Base-by-base conservation (phyloP, 2,113 vertebrate genomes). In the Bambusicola thoracicus region DNA sequence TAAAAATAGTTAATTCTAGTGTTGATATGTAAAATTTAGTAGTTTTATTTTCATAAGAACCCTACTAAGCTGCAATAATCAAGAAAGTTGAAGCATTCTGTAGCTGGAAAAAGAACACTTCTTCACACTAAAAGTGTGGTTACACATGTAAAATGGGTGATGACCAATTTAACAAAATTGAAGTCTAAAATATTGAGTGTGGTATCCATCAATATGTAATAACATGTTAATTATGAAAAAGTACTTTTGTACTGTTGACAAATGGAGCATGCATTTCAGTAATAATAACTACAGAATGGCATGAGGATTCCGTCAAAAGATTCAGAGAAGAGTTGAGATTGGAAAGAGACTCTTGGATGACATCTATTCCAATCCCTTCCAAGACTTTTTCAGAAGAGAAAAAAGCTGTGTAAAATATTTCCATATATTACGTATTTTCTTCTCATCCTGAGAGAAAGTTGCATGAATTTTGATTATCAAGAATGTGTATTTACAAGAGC, bases 401-500 rank as follows among this genome's bases (percentile, higher is more conserved):
- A 56, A 43, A 7, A 32, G 25, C 10, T 46, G 27, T 24, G 11
- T 51, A 43, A 61, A 92, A 27, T 78, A 66, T 10, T 63, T 81
- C 55, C 36, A 32, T 17, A 55, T 30, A 18, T 67, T 53, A 0
- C 16, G 18, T 10, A 40, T 15, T n/a, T 17, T 51, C 19, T 38
- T 19, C 75, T 30, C 41, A 16, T 15, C 2, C 72, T 65, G 4
- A 38, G n/a, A 85, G 20, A 85, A 85, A 81, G 11, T 55, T 51
- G 32, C 2, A 66, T 68, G 38, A 73, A 40, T 81, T 95, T 96
- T 94, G 62, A 53, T 81, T 93, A 85, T 69, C 8, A 61, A 61
- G 13, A 87, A 41, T 51, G 82, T 49, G 8, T 51, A 76, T 74
- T 95, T 84, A 40, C 56, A 86, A 46, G 6, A 87, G 63, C 56